These are phyloP conservation scores for Anoplopoma fimbria DNA, from an alignment of 2,113 vertebrate genomes.

Conservation along the genomic window DNA sequence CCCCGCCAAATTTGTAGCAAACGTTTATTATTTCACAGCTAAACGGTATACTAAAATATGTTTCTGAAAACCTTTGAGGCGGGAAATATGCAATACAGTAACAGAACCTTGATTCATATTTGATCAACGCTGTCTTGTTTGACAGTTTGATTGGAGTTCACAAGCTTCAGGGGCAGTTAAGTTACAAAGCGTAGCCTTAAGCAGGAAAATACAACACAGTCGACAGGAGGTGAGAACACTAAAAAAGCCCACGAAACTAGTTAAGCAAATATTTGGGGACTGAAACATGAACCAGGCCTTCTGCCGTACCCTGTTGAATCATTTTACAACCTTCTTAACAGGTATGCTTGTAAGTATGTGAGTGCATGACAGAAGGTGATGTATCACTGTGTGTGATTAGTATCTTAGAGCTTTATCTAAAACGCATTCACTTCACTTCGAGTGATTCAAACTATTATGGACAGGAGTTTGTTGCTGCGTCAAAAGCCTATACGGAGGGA, in stretches of 20 bases:
- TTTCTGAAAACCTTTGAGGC: background rate
- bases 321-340: background rate
- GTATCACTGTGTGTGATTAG: background rate
- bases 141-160: background rate
- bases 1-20: background rate
- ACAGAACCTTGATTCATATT: background rate
- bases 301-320: background rate
- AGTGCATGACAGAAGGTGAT: background rate
- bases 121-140: background rate
- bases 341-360: background rate
- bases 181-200: background rate
- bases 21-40: background rate
- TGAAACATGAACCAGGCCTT: slow-evolving; percentile 4
- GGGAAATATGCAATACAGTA: background rate
- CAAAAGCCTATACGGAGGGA: slow-evolving; percentile 5
- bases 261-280: slow-evolving; percentile 25
- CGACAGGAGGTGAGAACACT: background rate
- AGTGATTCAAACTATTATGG: background rate
- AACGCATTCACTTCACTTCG: background rate
- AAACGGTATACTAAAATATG: background rate
- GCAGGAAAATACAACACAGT: background rate
- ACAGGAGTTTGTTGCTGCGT: background rate
- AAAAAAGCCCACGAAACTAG: background rate
- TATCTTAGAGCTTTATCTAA: background rate
- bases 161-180: background rate